phyloP scores from a whole-genome alignment of 2,797 vertebrate species.

The Lindbergichthys nudifrons region DNA sequence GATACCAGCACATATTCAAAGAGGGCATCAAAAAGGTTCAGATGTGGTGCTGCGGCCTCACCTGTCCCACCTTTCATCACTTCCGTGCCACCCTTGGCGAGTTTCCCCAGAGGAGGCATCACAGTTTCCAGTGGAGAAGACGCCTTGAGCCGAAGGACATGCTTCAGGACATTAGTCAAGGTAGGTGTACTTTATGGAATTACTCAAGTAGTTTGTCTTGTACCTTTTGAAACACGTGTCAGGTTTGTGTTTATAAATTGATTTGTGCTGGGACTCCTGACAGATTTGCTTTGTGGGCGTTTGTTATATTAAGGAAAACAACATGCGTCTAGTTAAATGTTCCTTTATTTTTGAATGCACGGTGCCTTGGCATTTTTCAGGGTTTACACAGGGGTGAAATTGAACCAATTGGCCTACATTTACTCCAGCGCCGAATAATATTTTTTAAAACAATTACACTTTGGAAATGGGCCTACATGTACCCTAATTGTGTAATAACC shows the following conservation, averaged over 20 bases:
- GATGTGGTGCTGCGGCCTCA: constrained; percentile 14
- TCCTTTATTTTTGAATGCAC: neutral
- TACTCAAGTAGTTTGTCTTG: neutral
- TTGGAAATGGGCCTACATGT: too few relatives aligned
- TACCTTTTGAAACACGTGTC: constrained; percentile 1
- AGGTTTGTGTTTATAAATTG: neutral
- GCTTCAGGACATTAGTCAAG: constrained; percentile 1
- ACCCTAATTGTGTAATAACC: too few relatives aligned
- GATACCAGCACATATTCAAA: neutral
- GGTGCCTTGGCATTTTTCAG: neutral
- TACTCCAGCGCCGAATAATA: too few relatives aligned
- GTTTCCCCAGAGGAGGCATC: constrained; percentile 21
- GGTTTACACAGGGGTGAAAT: too few relatives aligned
- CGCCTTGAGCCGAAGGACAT: neutral
- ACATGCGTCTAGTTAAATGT: neutral
- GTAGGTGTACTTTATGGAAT: constrained; percentile 23
- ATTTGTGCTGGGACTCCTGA: constrained; percentile 1
- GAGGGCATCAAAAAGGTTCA: neutral
- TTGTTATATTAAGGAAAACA: neutral
- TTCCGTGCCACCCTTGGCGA: constrained; percentile 1
- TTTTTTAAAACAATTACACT: too few relatives aligned
- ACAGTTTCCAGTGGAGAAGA: constrained; percentile 22
- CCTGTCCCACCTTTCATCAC: constrained; percentile 27
- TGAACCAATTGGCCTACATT: too few relatives aligned
- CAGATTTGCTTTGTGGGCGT: neutral